Evolutionary conservation across 2,888 invertebrate species (phyloP), one percentile per base, ranked within the genome.

Genomic region (Pristionchus entomophagus): DNA sequence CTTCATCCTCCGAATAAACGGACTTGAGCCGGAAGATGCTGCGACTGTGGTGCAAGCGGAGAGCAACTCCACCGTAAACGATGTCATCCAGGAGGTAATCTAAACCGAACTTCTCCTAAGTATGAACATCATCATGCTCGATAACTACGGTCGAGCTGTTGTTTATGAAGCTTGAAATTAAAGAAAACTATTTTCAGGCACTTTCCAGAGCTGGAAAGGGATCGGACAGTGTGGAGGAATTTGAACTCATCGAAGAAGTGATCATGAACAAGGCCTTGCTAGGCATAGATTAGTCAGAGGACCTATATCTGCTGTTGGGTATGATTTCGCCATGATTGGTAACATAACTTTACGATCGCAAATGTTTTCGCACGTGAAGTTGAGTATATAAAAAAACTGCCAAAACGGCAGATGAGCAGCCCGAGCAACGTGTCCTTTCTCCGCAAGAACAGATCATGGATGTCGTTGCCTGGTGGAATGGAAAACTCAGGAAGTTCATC

Each of bases 1-100:
- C 95, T 97, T 97, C 94, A 97, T 97, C 95, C 95, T 97, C 1
- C 96, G 96, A 93, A 96, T 97, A 1, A 96, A 97, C 92, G 97
- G 97, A 14, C 97, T 97, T 29, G 93, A 94, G 29, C 95, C 96
- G 2, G 96, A 97, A 87, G 97, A 97, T 93, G 96, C 97, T 0
- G 97, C 97, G 93, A 97, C 97, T 87, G 94, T 97, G 84, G 93
- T 93, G 29, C 92, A 93, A 94, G 97, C 97, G 6, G 97, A 97
- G 0, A 97, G 97, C 92, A 97, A 97, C 89, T 97, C 97, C 69
- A 96, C 97, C 0, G 97, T 97, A 0, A 96, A 96, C 91, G 97
- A 97, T 94, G 97, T 97, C 49, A 96, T 96, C 86, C 91, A 92
- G 84, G 87, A 90, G 86, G 89, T 89, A 62, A 1, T 22, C 3